Evolutionary conservation across 2,797 vertebrate genomes (phyloP), one percentile per base, ranked within the genome.

Genomic region (Moxostoma hubbsi): DNA sequence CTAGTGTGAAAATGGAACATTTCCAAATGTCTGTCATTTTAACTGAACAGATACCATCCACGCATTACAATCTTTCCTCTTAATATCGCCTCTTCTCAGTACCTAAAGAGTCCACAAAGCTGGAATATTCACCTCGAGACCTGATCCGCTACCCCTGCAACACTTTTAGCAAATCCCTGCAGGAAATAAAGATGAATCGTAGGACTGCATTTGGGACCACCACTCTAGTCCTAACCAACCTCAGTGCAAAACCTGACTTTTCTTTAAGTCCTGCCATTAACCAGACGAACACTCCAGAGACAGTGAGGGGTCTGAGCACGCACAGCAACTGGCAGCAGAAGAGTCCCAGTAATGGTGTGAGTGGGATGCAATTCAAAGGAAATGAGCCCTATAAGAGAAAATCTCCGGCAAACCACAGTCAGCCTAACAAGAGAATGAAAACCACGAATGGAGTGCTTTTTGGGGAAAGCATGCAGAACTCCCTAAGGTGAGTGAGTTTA

Each of bases 141-240:
- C 88, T 98, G 84, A 91, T 98, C 82, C 96, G 94, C 83, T 97
- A 95, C 86, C 96, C 95, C 66, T 97, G 93, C 90, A 96, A 91
- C 67, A 87, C 91, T 65, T 98, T 99, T 87, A 88, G 86, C 86
- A 97, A 96, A 86, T 92, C 93, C 15, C 90, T 81, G 68, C 89
- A 91, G 83, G 94, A 96, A 90, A 88, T 95, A 86, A 98, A 96
- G 92, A 91, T 99, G 85, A 97, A 97, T 88, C 93, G 96, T 87
- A 95, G 90, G 86, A 90, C 96, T 15, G 94, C 88, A 0, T 96
- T 98, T 82, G 97, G 97, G 85, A 95, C 91, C 71, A 89, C 95
- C 79, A 98, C 97, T 47, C 92, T 98, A 70, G 90, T 98, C 80
- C 89, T 98, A 88, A 95, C 93, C 7, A 94, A 96, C 91, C 89